These are phyloP conservation scores for Acrocephalus arundinaceus DNA, from an alignment of 2,113 vertebrate genomes.

Conservation along the genomic window DNA sequence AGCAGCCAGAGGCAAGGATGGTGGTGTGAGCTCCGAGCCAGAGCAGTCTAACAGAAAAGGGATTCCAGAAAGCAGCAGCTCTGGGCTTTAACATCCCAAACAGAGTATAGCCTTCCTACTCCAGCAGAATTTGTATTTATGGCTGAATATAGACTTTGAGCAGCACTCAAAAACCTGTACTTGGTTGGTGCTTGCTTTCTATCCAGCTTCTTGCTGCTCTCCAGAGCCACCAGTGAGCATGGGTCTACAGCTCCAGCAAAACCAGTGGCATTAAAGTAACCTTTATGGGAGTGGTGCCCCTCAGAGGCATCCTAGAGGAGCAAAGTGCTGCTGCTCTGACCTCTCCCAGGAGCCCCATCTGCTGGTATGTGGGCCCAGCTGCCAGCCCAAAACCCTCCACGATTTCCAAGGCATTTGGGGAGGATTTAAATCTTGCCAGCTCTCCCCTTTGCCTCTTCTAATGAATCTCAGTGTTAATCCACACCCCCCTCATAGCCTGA, in stretches of 20 bases:
- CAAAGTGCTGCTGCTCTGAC: not conserved
- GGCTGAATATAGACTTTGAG: not conserved
- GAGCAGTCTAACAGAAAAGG: not conserved
- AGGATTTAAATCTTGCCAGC: slow-evolving; percentile 30
- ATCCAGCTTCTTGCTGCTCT: not conserved
- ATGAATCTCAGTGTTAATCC: slow-evolving; percentile 23
- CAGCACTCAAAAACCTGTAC: not conserved
- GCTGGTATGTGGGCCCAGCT: not conserved
- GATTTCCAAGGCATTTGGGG: slow-evolving; percentile 5
- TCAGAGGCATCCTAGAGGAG: not conserved
- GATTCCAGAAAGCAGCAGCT: not conserved
- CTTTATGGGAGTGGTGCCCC: not conserved
- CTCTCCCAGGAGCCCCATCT: not conserved
- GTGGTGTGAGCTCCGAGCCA: not conserved
- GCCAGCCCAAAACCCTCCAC: not conserved
- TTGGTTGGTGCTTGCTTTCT: not conserved
- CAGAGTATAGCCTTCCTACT: not conserved
- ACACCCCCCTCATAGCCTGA: not conserved
- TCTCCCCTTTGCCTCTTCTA: slow-evolving; percentile 28
- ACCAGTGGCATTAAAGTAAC: not conserved
- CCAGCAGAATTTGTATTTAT: not conserved
- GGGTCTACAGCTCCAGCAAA: not conserved
- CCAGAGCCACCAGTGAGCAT: not conserved
- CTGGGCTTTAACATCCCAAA: not conserved
- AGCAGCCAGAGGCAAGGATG: not conserved